phyloP scores from a whole-genome alignment of 2,888 invertebrate genomes.

The Liopterus haemorrhoidalis region DNA sequence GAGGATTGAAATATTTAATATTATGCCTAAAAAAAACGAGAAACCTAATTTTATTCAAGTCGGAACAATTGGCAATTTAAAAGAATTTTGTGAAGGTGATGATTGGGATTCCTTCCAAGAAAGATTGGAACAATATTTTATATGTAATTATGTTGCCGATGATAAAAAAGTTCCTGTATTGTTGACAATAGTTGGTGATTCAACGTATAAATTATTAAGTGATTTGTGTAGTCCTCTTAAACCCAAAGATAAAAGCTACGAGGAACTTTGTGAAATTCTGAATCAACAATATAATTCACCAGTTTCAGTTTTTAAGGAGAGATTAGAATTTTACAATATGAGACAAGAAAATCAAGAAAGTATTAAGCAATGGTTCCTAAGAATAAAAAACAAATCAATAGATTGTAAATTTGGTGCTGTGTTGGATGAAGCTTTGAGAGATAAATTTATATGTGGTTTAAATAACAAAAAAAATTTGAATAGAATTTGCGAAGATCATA shows the following conservation, averaged over 20 bases:
- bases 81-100: no score
- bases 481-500: no score
- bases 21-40: no score
- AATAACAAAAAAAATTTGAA: no score
- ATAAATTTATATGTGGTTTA: no score
- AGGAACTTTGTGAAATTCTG: slow-evolving; percentile 15
- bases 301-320: slow-evolving; percentile 24
- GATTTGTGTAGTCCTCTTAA: slow-evolving; percentile 24
- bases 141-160: slow-evolving; percentile 21
- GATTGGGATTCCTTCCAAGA: slow-evolving; percentile 18
- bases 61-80: no score
- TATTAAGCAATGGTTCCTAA: no score
- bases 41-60: no score
- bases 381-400: no score
- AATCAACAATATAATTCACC: slow-evolving; percentile 19
- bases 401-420: no score
- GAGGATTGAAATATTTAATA: no score
- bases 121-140: slow-evolving; percentile 19
- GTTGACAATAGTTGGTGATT: slow-evolving; percentile 19
- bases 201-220: slow-evolving; percentile 22
- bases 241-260: slow-evolving; percentile 12
- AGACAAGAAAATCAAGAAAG: slow-evolving; percentile 21
- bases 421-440: no score
- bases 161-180: slow-evolving; percentile 20
- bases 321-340: slow-evolving; percentile 25